Conservation (phyloP, 2,113 vertebrate species). For the Chloropsis hardwickii region DNA sequence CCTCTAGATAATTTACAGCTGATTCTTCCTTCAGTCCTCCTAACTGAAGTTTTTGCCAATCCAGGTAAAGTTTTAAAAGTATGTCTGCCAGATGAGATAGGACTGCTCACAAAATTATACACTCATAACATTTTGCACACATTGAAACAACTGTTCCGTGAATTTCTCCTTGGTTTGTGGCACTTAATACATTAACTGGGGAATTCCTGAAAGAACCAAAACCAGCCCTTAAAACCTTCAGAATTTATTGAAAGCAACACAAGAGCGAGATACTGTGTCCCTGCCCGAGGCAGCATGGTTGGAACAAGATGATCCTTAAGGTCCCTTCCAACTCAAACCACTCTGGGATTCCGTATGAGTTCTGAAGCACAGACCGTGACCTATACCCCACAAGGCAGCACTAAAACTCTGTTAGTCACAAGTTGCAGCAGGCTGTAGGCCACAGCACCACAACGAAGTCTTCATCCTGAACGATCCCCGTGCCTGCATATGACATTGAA, state of each 20-base stretch:
- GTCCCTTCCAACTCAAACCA: neutral
- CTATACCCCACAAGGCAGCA: neutral
- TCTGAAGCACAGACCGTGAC: neutral
- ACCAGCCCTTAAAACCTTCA: neutral
- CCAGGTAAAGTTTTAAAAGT: neutral
- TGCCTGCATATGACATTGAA: fast-evolving
- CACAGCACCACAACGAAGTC: neutral
- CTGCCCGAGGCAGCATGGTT: neutral
- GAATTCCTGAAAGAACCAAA: neutral
- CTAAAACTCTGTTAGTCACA: neutral
- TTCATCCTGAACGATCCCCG: fast-evolving
- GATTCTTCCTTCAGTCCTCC: neutral
- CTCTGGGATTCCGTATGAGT: neutral
- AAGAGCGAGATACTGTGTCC: neutral
- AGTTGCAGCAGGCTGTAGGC: fast-evolving
- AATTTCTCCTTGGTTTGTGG: neutral
- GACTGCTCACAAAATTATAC: fast-evolving
- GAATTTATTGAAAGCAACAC: neutral
- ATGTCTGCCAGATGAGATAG: neutral
- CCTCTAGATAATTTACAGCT: neutral
- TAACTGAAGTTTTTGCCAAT: neutral
- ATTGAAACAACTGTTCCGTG: neutral
- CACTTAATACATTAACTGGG: neutral
- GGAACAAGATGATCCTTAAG: neutral
- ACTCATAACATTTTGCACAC: neutral